Percentiles rank a stretch among this genome's conserved stretches.
These are phyloP conservation scores for Piezodorus guildinii DNA, from an alignment of 1,140 invertebrate genomes.

Conservation along the genomic window DNA sequence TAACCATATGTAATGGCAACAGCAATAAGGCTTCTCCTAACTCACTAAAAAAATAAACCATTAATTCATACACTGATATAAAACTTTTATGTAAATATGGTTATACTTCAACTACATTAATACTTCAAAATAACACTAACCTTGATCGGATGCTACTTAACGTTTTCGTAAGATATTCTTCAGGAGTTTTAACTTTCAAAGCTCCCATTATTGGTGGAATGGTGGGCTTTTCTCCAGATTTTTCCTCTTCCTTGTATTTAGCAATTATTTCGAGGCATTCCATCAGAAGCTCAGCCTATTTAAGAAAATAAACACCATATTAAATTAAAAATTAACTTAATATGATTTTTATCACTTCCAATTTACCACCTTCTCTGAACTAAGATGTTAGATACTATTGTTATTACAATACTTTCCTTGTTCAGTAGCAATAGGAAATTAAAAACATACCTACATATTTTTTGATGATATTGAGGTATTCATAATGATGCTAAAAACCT, in stretches of 20 bases:
- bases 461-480: no score
- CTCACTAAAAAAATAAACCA: slow-evolving; percentile 47
- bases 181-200: slow-evolving; percentile 53
- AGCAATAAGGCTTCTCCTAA: slow-evolving; percentile 79
- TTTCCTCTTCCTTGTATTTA: slow-evolving; percentile 42
- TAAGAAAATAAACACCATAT: neutral
- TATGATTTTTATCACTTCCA: no score
- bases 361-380: no score
- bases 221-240: slow-evolving; percentile 33
- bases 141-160: slow-evolving; percentile 63
- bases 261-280: slow-evolving; percentile 76
- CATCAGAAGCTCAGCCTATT: slow-evolving; percentile 72
- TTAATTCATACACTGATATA: no score
- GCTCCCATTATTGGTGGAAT: slow-evolving; percentile 66
- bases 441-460: no score
- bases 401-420: no score
- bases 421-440: no score
- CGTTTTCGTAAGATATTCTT: slow-evolving; percentile 71
- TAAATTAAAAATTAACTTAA: no score
- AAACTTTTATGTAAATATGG: neutral
- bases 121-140: slow-evolving; percentile 32
- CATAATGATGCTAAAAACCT: no score
- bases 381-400: no score
- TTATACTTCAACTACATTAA: neutral
- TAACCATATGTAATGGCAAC: slow-evolving; percentile 53